Conservation (phyloP, 2,888 invertebrate species). For the Tanytarsus gracilentus region DNA sequence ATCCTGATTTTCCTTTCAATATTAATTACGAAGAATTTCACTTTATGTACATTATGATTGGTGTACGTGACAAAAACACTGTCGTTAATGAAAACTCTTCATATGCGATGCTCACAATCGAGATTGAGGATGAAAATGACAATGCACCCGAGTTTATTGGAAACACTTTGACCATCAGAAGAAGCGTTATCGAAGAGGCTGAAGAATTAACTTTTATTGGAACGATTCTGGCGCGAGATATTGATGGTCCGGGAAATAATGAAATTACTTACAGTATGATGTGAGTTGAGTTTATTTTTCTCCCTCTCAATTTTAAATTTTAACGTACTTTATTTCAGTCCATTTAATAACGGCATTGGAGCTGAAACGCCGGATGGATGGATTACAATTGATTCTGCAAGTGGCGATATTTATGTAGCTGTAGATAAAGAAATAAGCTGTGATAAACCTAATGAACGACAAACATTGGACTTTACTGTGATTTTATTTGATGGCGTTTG, state of each 20-base stretch:
- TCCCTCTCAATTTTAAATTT: conserved; percentile 6
- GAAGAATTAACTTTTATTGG: conserved; percentile 45
- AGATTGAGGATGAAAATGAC: conserved; percentile 55
- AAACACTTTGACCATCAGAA: conserved; percentile 42
- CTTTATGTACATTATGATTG: conserved; percentile 47
- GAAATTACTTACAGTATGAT: conserved; percentile 48
- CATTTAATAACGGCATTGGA: conserved; percentile 41
- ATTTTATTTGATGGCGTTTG: conserved; percentile 46
- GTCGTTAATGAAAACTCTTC: conserved; percentile 44
- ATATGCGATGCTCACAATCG: conserved; percentile 49
- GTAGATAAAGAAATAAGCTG: conserved; percentile 47
- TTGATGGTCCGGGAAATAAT: conserved; percentile 52
- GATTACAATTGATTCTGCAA: conserved; percentile 45
- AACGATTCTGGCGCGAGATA: conserved; percentile 51
- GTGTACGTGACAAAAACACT: conserved; percentile 47
- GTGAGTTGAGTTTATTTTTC: conserved; percentile 40
- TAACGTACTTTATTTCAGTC: conserved; percentile 15
- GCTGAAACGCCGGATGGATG: conserved; percentile 44
- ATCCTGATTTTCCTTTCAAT: conserved; percentile 33
- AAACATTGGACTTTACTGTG: conserved; percentile 48
- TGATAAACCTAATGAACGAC: conserved; percentile 45
- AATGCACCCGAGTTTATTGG: conserved; percentile 50
- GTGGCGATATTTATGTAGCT: conserved; percentile 49
- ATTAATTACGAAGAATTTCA: conserved; percentile 55
- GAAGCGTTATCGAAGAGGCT: conserved; percentile 49